Evolutionary conservation across 2,888 invertebrate genomes (phyloP), one percentile per base, ranked within the genome.

Genomic region (Ctena decussata): DNA sequence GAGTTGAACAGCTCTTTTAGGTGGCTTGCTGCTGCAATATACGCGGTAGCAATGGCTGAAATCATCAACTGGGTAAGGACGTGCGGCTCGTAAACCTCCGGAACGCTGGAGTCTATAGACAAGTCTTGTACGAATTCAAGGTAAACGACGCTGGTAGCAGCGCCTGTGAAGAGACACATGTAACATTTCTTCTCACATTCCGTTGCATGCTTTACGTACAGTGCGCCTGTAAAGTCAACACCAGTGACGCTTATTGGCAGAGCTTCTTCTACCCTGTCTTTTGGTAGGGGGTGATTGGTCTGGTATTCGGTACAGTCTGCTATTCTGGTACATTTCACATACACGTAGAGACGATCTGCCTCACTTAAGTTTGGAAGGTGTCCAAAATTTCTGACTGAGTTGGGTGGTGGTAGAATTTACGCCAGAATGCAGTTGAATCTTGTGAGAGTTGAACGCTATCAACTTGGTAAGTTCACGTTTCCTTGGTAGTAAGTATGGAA

Each of bases 311-410:
- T 69, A 77, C 3, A 41, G 37, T 35, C 30, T 71, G 1, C 57
- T 24, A 53, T 32, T 79, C 15, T 57, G 27, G 5, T 57, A 24
- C 57, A 24, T 39, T 15, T 65, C 77, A 44, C 77, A 77, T 21
- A 5, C 44, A 30, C 65, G 39, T 1, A 65, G 24, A 30, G 39
- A 35, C 15, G 27, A 24, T 32, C 32, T 37, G 5, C 41, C 69
- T 27, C 18, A 24, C 35, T 65, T 65, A 12, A 41, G 60, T 49
- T 70, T 77, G 32, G 18, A 5, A 30, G 77, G 41, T 24, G 69
- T 77, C 77, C 77, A 77, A 37, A 30, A 77, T 11, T 27, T 70
- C 49, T 77, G 65, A 24, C 77, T 41, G 1, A 77, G 5, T 18
- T 69, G 30, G 0, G 46, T 69, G 24, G 70, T 46, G 21, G 77